Percentiles rank a stretch among this genome's conserved stretches.
Evolutionary conservation across 2,113 vertebrate genomes (phyloP).

Genomic region (Monopterus albus): DNA sequence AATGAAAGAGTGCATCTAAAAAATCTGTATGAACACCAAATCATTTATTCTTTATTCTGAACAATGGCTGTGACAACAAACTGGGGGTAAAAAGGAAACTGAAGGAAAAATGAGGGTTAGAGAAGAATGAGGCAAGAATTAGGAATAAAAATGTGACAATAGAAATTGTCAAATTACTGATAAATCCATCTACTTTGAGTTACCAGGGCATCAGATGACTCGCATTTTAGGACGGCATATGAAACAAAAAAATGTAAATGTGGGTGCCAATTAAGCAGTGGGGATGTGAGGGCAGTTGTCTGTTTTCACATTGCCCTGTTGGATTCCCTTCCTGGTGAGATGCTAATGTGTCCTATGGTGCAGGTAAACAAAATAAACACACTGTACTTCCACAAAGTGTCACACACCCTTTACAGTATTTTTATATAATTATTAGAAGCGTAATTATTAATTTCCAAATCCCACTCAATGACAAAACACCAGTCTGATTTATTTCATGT

Average conservation of each 20-base stretch:
- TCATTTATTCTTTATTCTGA: background rate
- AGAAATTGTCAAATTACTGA: slow-evolving; percentile 31
- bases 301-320: slow-evolving; percentile 37
- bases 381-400: background rate
- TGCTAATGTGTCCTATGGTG: slow-evolving; percentile 29
- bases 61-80: background rate
- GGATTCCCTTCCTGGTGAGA: slow-evolving; percentile 25
- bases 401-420: background rate
- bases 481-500: background rate
- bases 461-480: background rate
- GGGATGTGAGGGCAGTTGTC: slow-evolving; percentile 27
- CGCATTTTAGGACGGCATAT: slow-evolving; percentile 39
- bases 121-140: background rate
- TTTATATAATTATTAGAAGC: background rate
- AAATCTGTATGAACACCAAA: background rate
- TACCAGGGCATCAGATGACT: slow-evolving; percentile 42
- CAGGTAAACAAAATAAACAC: slow-evolving; percentile 31
- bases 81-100: background rate
- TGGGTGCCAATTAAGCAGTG: slow-evolving; percentile 52
- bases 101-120: background rate
- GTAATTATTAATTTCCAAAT: background rate
- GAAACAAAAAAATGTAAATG: slow-evolving; percentile 47
- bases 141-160: slow-evolving; percentile 14
- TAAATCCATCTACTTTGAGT: slow-evolving; percentile 33
- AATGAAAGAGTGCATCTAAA: background rate